Base-by-base conservation (phyloP, 2,113 vertebrate genomes). In the Chaetura pelagica region DNA sequence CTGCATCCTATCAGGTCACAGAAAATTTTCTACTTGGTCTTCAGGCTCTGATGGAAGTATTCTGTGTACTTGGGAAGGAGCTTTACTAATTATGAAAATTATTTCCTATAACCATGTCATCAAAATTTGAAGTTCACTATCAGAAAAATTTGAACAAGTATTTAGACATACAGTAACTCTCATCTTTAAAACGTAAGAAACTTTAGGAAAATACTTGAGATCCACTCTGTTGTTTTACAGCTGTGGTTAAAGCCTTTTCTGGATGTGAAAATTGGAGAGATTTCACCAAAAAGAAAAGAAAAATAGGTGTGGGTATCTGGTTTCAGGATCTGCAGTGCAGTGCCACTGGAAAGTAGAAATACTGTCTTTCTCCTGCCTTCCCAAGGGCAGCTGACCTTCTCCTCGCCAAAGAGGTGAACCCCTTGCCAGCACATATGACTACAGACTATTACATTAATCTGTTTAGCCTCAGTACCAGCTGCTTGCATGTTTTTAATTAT, bases 401-500 rank as follows among this genome's bases (percentile, higher is more conserved):
- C 96, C 89, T 97, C 95, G 91, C 97, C 97, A 97, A 98, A 98
- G 97, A 98, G 97, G 96, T 97, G 80, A 98, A 97, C 98, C 98
- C 95, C 97, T 98, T 98, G 98, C 98, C 98, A 98, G 97, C 98
- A 97, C 98, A 98, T 98, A 97, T 97, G 97, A 98, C 98, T 98
- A 97, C 97, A 98, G 98, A 98, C 98, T 98, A 98, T 98, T 98
- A 98, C 97, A 98, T 98, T 98, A 98, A 98, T 98, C 98, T 98
- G 97, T 98, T 98, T 98, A 98, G 97, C 98, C 97, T 96, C 97
- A 97, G 98, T 98, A 97, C 98, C 98, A 98, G 98, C 98, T 98
- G 98, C 98, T 98, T 98, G 97, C 97, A 97, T 98, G 98, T 98
- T 98, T 98, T 98, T 98, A 98, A 98, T 98, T 98, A 98, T 98